Evolutionary conservation across 2,888 invertebrate genomes (phyloP).

Genomic region (Micoletzkya japonica): DNA sequence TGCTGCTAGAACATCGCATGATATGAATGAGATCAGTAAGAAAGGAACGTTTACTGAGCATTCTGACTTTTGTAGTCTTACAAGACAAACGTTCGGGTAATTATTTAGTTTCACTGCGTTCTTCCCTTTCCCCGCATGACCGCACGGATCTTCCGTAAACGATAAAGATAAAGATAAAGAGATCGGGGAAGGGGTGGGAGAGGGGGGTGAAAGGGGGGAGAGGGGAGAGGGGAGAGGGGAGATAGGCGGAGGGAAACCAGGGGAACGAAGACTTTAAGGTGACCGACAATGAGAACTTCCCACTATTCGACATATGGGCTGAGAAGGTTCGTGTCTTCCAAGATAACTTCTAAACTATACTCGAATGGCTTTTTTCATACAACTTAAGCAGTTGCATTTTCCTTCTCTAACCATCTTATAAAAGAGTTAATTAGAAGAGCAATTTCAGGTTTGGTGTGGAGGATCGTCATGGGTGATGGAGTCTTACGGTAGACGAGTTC

Average conservation of each 20-base stretch:
- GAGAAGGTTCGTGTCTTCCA: constrained; percentile 14
- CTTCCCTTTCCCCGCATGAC: too few relatives aligned
- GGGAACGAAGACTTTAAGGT: constrained; percentile 15
- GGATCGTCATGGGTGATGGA: constrained; percentile 23
- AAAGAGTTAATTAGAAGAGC: not conserved
- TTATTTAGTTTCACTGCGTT: too few relatives aligned
- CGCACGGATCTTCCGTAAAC: too few relatives aligned
- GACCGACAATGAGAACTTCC: constrained; percentile 21
- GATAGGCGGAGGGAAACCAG: not conserved
- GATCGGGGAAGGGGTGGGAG: not conserved
- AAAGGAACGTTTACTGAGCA: too few relatives aligned
- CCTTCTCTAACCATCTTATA: too few relatives aligned
- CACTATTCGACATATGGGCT: constrained; percentile 27
- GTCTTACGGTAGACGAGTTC: constrained; percentile 22
- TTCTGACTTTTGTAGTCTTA: too few relatives aligned
- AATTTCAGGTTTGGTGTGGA: constrained; percentile 18
- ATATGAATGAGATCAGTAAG: too few relatives aligned
- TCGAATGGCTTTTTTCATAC: not conserved
- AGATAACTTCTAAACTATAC: not conserved
- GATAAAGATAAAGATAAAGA: too few relatives aligned
- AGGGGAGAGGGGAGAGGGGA: not conserved
- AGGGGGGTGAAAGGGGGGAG: not conserved
- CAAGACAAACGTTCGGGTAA: too few relatives aligned
- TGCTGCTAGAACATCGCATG: too few relatives aligned
- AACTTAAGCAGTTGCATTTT: not conserved